Base-by-base conservation (phyloP, 2,797 vertebrate genomes). In the Hybognathus amarus region DNA sequence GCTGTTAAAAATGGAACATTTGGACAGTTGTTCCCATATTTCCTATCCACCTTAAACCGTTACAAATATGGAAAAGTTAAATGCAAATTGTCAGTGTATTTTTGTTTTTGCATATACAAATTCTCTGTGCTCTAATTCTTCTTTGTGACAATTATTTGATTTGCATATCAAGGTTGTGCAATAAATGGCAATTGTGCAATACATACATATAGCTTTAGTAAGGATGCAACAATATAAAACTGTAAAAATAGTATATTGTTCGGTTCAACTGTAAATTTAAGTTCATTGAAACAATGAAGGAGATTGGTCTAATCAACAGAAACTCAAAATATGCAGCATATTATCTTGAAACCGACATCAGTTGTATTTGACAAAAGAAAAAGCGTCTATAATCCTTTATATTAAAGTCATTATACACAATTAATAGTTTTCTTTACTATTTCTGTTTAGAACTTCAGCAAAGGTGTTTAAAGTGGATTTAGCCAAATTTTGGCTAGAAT, bases 1-100 rank as follows among this genome's bases (percentile, higher is more conserved):
- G 30, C 45, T 79, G 20, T 38, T 33, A 38, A 73, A 73, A 73
- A 36, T n/a, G 54, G 56, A 33, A 61, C 52, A 63, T 70, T 79
- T 54, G 4, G 1, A 36, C 61, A 47, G 24, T 71, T 77, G 74
- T 56, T 71, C 38, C 18, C n/a, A 73, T 33, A 36, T 36, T 18
- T 47, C 78, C 11, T 2, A 30, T 80, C 54, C 68, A n/a, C 20
- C 24, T n/a, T 47, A 47, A 63, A 50, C 79, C 10, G 38, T 61
- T 59, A 30, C 27, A 64, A 63, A 63, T 45, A 63, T 40, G n/a
- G 36, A 42, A n/a, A 12, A 7, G 13, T 24, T 20, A 52, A 3
- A 24, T 59, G 52, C 52, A 59, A 59, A 76, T 15, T n/a, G 12
- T 24, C 52, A 38, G 7, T 59, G 36, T 56, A 8, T 8, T 30